Percentiles rank a stretch among this genome's conserved stretches.
Evolutionary conservation across 2,888 invertebrate species (phyloP).

Genomic region (Nephrocerus scutellatus): DNA sequence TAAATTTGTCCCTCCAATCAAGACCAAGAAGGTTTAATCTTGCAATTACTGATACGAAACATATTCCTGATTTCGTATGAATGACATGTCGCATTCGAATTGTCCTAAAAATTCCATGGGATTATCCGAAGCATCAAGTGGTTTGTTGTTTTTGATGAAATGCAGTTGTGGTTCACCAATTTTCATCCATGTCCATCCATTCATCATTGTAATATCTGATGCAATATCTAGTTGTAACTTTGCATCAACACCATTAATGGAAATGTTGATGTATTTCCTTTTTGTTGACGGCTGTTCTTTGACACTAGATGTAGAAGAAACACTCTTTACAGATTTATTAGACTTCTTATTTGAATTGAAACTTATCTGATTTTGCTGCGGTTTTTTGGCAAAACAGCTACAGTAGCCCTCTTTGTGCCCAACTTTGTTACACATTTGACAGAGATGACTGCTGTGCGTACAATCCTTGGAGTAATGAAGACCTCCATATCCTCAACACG

Average conservation of each 20-base stretch:
- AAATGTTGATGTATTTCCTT: conserved; percentile 10
- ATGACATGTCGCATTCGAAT: no score
- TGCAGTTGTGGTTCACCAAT: conserved; percentile 10
- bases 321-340: no score
- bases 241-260: conserved; percentile 7
- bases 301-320: no score
- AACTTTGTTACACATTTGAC: no score
- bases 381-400: no score
- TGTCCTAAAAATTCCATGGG: conserved; percentile 10
- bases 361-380: no score
- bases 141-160: conserved; percentile 3
- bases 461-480: no score
- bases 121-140: conserved; percentile 14
- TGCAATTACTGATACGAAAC: conserved; percentile 10
- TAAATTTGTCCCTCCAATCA: conserved; percentile 14
- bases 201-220: conserved; percentile 19
- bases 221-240: conserved; percentile 14
- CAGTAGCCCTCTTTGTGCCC: no score
- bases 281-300: conserved; percentile 7
- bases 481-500: no score
- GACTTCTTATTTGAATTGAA: no score
- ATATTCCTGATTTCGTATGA: no score
- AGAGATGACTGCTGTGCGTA: no score
- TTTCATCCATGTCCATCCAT: conserved; percentile 12
- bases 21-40: conserved; percentile 15